Conservation (phyloP, 2,113 vertebrate genomes). For the Ibidorhyncha struthersii region DNA sequence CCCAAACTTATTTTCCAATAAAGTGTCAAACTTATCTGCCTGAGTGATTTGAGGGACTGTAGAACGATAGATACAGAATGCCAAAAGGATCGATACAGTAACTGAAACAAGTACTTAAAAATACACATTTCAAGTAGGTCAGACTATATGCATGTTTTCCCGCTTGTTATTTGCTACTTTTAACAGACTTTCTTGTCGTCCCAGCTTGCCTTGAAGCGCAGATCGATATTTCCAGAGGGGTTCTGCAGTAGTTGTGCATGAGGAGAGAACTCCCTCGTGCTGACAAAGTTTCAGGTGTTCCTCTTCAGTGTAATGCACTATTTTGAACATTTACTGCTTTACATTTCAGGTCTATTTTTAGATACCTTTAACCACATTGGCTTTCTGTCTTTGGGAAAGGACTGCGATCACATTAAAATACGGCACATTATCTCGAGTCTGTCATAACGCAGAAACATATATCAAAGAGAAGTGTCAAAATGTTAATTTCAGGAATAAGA, state of each 20-base stretch:
- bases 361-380: background rate
- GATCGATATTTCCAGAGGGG: background rate
- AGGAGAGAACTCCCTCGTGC: background rate
- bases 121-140: background rate
- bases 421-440: background rate
- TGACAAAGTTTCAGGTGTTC: background rate
- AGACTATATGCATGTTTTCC: accelerated
- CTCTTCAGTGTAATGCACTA: background rate
- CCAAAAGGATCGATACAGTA: too few relatives aligned
- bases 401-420: background rate
- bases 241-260: background rate
- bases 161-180: background rate
- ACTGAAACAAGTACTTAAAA: background rate
- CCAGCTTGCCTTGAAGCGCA: background rate
- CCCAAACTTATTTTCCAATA: background rate
- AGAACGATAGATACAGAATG: accelerated
- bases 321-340: background rate
- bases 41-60: background rate
- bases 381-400: background rate
- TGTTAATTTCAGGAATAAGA: background rate
- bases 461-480: background rate
- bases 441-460: background rate
- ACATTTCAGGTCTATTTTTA: background rate
- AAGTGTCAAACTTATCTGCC: too few relatives aligned
- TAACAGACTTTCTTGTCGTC: background rate